These are phyloP conservation scores for Nezara viridula DNA, from an alignment of 2,888 invertebrate species.

Conservation along the genomic window DNA sequence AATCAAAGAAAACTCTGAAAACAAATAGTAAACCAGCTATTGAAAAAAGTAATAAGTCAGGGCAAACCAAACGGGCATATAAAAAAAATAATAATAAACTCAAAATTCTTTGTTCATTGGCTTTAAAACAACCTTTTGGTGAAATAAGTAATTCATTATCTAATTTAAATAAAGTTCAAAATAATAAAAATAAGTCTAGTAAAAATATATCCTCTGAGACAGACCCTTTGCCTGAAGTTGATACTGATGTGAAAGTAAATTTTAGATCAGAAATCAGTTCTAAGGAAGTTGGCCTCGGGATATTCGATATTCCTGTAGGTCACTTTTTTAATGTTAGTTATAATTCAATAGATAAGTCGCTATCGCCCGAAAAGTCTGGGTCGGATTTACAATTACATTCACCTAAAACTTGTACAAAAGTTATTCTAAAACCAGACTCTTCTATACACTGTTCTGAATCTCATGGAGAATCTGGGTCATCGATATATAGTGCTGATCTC, in stretches of 20 bases:
- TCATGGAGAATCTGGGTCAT: background rate
- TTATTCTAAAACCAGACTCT: background rate
- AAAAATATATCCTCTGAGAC: background rate
- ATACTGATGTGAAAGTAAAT: background rate
- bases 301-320: background rate
- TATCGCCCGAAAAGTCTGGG: background rate
- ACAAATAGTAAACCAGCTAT: background rate
- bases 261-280: background rate
- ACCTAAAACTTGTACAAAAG: background rate
- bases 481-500: background rate
- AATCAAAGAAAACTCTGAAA: no score
- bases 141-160: background rate
- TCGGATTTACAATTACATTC: background rate
- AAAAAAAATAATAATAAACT: constrained; percentile 12
- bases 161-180: background rate
- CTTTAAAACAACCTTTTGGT: background rate
- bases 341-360: background rate
- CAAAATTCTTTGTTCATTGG: constrained; percentile 26
- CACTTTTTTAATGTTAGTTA: background rate
- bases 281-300: background rate
- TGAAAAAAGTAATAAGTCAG: background rate
- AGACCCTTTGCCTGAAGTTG: background rate
- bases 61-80: background rate
- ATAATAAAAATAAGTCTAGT: background rate
- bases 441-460: background rate